Evolutionary conservation across 2,113 vertebrate species (phyloP).

Genomic region (Gymnarchus niloticus): DNA sequence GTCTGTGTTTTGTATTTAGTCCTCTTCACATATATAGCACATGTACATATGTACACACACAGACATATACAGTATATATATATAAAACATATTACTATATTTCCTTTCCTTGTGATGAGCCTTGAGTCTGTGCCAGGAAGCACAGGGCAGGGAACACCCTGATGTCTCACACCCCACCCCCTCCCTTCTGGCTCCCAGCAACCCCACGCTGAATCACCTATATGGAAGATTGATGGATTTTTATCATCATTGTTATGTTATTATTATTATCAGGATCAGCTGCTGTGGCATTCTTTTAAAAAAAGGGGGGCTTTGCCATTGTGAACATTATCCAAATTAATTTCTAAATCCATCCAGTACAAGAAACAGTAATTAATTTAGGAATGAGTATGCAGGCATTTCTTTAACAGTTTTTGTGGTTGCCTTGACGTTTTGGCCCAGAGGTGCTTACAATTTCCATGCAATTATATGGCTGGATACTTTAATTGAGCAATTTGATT

Average conservation of each 20-base stretch:
- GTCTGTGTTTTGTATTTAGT: too few species aligned
- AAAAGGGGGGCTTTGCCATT: background rate
- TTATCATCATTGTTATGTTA: background rate
- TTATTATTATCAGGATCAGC: background rate
- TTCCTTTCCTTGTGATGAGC: too few species aligned
- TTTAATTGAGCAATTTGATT: background rate
- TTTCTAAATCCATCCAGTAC: background rate
- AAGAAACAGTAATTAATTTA: constrained; percentile 6
- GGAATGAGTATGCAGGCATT: background rate
- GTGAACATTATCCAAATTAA: constrained; percentile 1
- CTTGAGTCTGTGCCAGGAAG: background rate
- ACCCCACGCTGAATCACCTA: too few species aligned
- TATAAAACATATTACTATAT: background rate
- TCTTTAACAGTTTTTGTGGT: background rate
- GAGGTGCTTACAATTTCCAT: background rate
- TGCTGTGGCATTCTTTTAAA: background rate
- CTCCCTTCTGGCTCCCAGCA: too few species aligned
- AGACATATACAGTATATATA: too few species aligned
- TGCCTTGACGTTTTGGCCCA: background rate
- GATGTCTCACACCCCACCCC: too few species aligned
- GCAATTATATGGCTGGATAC: background rate
- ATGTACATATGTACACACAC: too few species aligned
- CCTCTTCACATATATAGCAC: too few species aligned
- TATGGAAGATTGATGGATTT: background rate
- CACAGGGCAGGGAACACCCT: background rate